These are phyloP conservation scores for Dione juno DNA, from an alignment of 2,888 invertebrate genomes.

Conservation along the genomic window DNA sequence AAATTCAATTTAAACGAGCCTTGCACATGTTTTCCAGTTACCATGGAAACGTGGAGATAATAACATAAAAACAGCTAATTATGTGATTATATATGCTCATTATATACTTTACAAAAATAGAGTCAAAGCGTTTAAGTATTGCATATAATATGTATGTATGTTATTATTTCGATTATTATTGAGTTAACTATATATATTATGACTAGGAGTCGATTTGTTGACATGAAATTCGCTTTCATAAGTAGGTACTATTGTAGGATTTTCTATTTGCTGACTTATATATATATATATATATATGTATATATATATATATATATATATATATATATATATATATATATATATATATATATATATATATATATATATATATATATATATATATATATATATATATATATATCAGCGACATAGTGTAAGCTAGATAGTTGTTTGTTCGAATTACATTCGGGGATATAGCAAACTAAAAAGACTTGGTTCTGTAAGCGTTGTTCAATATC, in stretches of 20 bases:
- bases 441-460: too few species aligned
- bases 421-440: too few species aligned
- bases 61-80: neutral
- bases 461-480: too few species aligned
- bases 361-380: too few species aligned
- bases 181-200: constrained; percentile 8
- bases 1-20: neutral
- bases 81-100: constrained; percentile 4
- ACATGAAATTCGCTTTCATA: constrained; percentile 1
- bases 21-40: neutral
- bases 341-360: too few species aligned
- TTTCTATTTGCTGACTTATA: neutral
- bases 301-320: neutral
- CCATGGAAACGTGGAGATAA: constrained; percentile 20
- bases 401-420: too few species aligned
- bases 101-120: constrained; percentile 19
- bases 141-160: constrained; percentile 3
- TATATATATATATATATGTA: neutral
- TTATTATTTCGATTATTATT: constrained; percentile 17
- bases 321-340: too few species aligned
- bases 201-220: neutral
- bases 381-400: too few species aligned
- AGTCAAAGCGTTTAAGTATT: constrained; percentile 17
- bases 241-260: neutral
- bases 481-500: too few species aligned